phyloP scores from a whole-genome alignment of 2,113 vertebrate genomes.

The Hypocryptadius cinnamomeus region DNA sequence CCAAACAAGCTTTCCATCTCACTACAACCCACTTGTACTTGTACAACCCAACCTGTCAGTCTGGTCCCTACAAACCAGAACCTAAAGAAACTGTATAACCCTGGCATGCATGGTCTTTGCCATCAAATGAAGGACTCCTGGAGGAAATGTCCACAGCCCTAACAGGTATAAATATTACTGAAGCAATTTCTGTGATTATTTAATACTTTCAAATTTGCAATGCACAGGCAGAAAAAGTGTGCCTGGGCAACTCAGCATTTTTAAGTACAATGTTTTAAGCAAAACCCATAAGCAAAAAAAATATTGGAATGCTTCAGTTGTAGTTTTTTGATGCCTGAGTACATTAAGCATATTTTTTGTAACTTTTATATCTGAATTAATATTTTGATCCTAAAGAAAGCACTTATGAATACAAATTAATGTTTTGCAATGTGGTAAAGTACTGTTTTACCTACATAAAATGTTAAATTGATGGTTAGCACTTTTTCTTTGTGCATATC shows the following conservation, averaged over 20 bases:
- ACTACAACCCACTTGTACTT: not conserved
- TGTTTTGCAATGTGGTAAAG: not conserved
- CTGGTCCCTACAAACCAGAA: not conserved
- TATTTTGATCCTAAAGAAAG: not conserved
- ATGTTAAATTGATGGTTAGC: not conserved
- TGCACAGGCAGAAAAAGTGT: not conserved
- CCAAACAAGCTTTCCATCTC: not conserved
- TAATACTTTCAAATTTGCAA: not conserved
- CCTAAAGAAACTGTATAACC: not conserved
- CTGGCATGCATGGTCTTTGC: not conserved
- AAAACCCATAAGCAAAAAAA: not conserved
- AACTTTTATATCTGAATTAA: not conserved
- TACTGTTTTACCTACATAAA: not conserved
- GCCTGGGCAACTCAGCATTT: not conserved
- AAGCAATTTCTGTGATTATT: not conserved
- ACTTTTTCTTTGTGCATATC: not conserved
- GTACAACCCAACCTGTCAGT: too few species aligned
- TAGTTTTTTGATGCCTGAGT: not conserved
- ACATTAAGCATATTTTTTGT: not conserved
- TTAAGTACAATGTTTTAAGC: not conserved
- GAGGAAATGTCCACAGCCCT: not conserved
- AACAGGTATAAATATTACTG: not conserved
- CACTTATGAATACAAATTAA: not conserved
- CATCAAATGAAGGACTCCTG: not conserved
- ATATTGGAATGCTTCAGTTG: accelerated